Percentiles rank a stretch among this genome's conserved stretches.
phyloP scores from a whole-genome alignment of 2,113 vertebrate species.

The Boulengeromyrus knoepffleri region DNA sequence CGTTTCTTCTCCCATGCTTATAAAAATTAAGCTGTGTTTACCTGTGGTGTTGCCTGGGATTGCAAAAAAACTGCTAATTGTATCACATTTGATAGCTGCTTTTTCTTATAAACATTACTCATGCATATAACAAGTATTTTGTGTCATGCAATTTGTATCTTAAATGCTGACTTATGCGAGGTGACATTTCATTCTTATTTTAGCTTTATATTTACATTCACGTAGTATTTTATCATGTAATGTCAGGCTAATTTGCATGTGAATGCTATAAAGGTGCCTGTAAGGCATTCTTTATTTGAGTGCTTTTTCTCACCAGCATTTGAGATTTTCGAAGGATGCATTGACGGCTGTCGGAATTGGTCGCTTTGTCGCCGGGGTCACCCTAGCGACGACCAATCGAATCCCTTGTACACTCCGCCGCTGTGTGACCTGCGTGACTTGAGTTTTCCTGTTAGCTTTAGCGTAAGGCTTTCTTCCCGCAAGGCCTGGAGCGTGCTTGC shows the following conservation, averaged over 20 bases:
- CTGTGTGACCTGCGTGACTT: not conserved
- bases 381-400: not conserved
- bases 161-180: not conserved
- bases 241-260: not conserved
- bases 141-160: not conserved
- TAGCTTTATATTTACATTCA: not conserved
- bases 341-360: not conserved
- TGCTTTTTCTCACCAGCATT: not conserved
- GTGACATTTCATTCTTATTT: not conserved
- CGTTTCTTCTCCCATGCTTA: not conserved
- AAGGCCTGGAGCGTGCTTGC: constrained; percentile 22
- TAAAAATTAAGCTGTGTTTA: not conserved
- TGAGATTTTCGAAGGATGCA: not conserved
- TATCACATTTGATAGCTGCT: not conserved
- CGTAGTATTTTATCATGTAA: not conserved
- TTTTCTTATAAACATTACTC: not conserved
- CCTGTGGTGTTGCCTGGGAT: not conserved
- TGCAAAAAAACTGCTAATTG: not conserved
- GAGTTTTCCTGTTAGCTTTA: not conserved
- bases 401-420: not conserved
- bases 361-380: not conserved
- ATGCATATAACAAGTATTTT: not conserved
- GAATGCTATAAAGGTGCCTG: not conserved
- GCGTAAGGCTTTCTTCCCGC: not conserved
- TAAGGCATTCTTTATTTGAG: not conserved